Conservation (phyloP, 2,113 vertebrate species). For the Protomyctophum bolini region DNA sequence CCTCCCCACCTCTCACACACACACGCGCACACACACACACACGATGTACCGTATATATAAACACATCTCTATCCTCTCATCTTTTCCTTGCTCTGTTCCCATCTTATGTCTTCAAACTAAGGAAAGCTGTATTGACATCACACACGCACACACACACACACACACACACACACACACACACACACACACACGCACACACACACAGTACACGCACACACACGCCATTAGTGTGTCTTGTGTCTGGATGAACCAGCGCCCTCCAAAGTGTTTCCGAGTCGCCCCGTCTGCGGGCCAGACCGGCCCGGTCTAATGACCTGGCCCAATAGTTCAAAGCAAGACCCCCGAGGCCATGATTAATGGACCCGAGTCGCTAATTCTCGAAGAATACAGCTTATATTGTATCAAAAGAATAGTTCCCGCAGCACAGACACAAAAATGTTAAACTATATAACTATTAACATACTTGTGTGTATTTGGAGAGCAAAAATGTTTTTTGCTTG, state of each 20-base stretch:
- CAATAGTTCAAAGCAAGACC: slow-evolving; percentile 78
- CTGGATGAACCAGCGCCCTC: slow-evolving; percentile 75
- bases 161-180: slow-evolving; percentile 32
- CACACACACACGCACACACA: not conserved
- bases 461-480: slow-evolving; percentile 67
- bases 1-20: not conserved
- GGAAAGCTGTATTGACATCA: not conserved
- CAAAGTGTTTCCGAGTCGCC: slow-evolving; percentile 80
- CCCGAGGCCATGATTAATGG: slow-evolving; percentile 80
- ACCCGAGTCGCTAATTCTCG: slow-evolving; percentile 78
- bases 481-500: slow-evolving; percentile 42
- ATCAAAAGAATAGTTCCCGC: slow-evolving; percentile 58
- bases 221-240: slow-evolving; percentile 72
- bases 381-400: slow-evolving; percentile 79
- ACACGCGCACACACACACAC: slow-evolving; percentile 12
- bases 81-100: slow-evolving; percentile 65
- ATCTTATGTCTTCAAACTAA: slow-evolving; percentile 77
- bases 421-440: slow-evolving; percentile 68
- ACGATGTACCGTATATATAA: not conserved
- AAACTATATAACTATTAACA: slow-evolving; percentile 69
- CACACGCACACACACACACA: not conserved
- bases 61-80: slow-evolving; percentile 25
- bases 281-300: slow-evolving; percentile 71
- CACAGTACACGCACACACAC: not conserved
- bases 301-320: slow-evolving; percentile 78